Conservation (phyloP, 2,113 vertebrate species). For the Buteo buteo region DNA sequence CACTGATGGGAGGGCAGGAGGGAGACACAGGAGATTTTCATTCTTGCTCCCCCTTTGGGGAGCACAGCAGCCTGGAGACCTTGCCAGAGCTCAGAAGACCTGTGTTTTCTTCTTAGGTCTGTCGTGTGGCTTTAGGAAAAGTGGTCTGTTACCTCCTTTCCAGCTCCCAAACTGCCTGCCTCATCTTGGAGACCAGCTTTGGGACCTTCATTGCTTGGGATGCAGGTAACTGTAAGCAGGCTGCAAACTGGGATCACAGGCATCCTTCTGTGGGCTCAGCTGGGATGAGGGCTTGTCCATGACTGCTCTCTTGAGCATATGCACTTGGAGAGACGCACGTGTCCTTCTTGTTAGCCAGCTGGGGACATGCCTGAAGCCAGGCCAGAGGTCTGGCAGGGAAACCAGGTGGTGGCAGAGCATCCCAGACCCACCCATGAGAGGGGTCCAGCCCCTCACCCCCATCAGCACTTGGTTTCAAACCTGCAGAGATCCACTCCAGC, state of each 20-base stretch:
- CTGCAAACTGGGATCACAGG: background rate
- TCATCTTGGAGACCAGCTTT: background rate
- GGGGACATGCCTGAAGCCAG: background rate
- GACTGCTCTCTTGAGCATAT: background rate
- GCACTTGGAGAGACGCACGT: background rate
- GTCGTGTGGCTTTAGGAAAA: background rate
- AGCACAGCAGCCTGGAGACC: background rate
- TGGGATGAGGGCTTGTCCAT: background rate
- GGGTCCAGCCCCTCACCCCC: background rate
- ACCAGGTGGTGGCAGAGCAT: background rate
- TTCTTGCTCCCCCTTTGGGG: background rate
- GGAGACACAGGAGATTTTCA: background rate
- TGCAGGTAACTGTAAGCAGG: accelerated
- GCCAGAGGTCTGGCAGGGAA: background rate
- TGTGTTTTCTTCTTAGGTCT: background rate
- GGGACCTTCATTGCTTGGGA: background rate
- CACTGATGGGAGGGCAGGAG: background rate
- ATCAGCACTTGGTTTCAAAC: background rate
- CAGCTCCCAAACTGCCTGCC: background rate
- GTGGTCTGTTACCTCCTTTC: background rate
- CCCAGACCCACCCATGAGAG: background rate
- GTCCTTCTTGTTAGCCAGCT: background rate
- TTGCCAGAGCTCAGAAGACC: background rate
- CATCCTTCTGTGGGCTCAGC: background rate
- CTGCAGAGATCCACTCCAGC: background rate